Conservation (phyloP, 2,888 invertebrate genomes). For the Zootermopsis nevadensis region DNA sequence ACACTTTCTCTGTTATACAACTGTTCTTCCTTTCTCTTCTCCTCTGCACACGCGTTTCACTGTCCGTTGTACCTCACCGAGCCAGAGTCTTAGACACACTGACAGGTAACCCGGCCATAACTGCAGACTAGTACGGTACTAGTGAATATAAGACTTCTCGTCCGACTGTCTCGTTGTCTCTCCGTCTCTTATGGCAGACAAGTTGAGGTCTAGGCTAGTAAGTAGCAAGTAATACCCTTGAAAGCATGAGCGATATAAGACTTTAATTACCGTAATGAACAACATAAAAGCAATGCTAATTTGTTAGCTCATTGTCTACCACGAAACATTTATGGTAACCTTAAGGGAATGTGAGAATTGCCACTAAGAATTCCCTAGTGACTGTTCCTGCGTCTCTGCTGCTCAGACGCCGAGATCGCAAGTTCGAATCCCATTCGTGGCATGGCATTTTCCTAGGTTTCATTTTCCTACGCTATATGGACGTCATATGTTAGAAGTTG, state of each 20-base stretch:
- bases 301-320: no score
- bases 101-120: constrained; percentile 26
- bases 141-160: constrained; percentile 19
- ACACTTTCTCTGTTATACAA: constrained; percentile 40
- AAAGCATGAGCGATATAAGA: constrained; percentile 30
- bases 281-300: neutral
- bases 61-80: neutral
- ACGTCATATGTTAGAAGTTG: no score
- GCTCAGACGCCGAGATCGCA: no score
- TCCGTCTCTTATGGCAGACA: neutral
- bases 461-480: no score
- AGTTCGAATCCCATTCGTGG: no score
- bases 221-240: constrained; percentile 34
- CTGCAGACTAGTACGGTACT: constrained; percentile 11
- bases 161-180: neutral
- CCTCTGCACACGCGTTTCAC: neutral
- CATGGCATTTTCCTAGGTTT: no score
- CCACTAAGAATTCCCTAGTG: no score
- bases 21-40: constrained; percentile 24
- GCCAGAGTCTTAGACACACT: neutral
- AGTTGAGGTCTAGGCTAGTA: constrained; percentile 35
- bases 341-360: no score
- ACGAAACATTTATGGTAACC: no score
- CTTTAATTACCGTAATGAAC: constrained; percentile 13
- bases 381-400: no score